Conservation (phyloP, 2,797 vertebrate species). For the Pseudochirops cupreus region DNA sequence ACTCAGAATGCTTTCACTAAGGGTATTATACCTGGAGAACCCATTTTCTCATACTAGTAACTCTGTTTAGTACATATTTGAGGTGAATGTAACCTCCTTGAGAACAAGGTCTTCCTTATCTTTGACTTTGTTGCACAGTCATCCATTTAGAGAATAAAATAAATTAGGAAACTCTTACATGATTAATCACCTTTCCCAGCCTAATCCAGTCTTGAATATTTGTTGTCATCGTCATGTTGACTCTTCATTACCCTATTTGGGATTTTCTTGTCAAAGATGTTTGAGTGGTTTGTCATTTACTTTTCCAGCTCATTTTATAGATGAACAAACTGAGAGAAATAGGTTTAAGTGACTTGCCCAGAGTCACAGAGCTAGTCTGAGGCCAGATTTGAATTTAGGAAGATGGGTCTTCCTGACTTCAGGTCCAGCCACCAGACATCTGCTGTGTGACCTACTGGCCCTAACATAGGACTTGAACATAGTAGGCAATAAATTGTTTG, state of each 20-base stretch:
- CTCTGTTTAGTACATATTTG: background rate
- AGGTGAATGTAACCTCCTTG: background rate
- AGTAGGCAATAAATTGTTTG: too few relatives aligned
- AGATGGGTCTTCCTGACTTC: too few relatives aligned
- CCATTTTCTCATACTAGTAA: background rate
- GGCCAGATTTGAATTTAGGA: background rate
- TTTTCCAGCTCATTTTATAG: background rate
- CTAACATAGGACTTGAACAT: background rate
- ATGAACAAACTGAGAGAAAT: background rate
- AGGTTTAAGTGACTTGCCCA: background rate
- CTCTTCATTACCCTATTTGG: background rate
- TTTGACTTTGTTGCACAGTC: background rate
- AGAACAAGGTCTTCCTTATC: background rate
- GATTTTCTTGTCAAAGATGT: background rate
- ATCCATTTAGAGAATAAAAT: background rate
- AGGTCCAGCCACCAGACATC: too few relatives aligned
- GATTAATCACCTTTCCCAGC: background rate
- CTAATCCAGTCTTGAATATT: background rate
- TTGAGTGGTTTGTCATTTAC: background rate
- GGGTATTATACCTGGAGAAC: background rate
- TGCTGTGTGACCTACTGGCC: background rate
- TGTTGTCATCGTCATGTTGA: background rate
- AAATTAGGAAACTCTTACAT: constrained; percentile 42
- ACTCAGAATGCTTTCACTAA: background rate
- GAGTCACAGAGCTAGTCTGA: background rate